Evolutionary conservation across 2,888 invertebrate genomes (phyloP).

Genomic region (Caenorhabditis uteleia): DNA sequence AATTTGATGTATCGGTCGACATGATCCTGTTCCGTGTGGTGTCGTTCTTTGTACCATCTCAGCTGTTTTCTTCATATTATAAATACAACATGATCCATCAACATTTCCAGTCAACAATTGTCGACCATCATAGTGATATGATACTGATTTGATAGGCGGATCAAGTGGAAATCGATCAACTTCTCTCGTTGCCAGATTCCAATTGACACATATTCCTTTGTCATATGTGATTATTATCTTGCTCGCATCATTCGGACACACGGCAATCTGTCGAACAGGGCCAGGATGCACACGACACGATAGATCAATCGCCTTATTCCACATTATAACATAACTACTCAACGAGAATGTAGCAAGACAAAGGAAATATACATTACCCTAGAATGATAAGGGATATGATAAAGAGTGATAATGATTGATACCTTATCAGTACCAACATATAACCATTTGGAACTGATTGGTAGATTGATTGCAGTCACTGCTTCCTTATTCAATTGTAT

Average conservation of each 20-base stretch:
- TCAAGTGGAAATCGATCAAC: conserved; percentile 76
- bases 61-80: conserved; percentile 79
- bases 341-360: conserved; percentile 93
- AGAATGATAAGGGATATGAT: conserved; percentile 62
- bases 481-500: conserved; percentile 85
- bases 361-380: conserved; percentile 96
- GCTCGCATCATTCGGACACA: conserved; percentile 85
- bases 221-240: conserved; percentile 89
- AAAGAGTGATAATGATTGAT: background rate
- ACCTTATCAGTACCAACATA: conserved; percentile 89
- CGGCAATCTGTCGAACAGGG: conserved; percentile 90
- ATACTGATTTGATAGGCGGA: conserved; percentile 59
- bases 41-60: conserved; percentile 58
- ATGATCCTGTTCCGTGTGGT: conserved; percentile 57
- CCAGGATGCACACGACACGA: conserved; percentile 91
- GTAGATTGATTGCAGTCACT: conserved; percentile 91
- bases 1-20: conserved; percentile 61
- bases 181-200: conserved; percentile 87
- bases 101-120: conserved; percentile 91
- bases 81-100: conserved; percentile 93
- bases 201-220: conserved; percentile 88
- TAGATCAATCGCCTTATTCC: conserved; percentile 99
- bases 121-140: conserved; percentile 91
- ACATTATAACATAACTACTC: conserved; percentile 98
- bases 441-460: conserved; percentile 96